phyloP scores from a whole-genome alignment of 2,113 vertebrate species.

The Podarcis raffonei region DNA sequence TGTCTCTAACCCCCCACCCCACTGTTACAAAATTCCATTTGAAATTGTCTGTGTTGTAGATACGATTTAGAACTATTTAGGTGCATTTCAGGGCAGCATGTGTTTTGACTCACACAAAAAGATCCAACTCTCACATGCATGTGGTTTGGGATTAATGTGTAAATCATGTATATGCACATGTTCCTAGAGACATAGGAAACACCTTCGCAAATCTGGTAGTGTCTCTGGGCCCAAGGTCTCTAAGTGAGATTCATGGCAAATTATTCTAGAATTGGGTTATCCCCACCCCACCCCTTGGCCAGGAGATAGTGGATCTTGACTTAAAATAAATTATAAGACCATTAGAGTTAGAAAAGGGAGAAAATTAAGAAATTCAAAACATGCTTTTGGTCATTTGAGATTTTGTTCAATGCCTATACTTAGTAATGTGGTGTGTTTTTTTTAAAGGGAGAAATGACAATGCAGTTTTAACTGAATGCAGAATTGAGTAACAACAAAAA shows the following conservation, averaged over 20 bases:
- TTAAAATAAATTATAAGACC: neutral
- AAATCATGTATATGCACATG: too few species aligned
- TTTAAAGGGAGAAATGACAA: neutral
- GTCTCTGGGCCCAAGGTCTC: neutral
- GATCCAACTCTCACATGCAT: too few species aligned
- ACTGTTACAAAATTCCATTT: too few species aligned
- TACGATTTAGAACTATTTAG: too few species aligned
- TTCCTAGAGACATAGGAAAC: neutral
- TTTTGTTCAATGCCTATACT: neutral
- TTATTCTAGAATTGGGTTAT: neutral
- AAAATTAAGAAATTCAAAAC: neutral
- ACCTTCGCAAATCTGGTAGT: neutral
- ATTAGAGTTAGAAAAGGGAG: neutral
- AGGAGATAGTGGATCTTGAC: neutral
- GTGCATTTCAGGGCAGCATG: too few species aligned
- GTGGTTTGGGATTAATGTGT: too few species aligned
- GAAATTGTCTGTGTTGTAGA: too few species aligned
- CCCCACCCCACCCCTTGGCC: neutral
- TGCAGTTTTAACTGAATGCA: constrained; percentile 27
- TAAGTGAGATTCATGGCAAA: neutral
- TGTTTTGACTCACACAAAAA: too few species aligned
- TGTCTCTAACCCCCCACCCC: too few species aligned
- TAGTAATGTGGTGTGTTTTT: neutral
- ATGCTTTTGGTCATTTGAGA: neutral
- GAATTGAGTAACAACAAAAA: constrained; percentile 40